phyloP scores from a whole-genome alignment of 1,140 invertebrate species.

The Rhopalosiphum maidis region DNA sequence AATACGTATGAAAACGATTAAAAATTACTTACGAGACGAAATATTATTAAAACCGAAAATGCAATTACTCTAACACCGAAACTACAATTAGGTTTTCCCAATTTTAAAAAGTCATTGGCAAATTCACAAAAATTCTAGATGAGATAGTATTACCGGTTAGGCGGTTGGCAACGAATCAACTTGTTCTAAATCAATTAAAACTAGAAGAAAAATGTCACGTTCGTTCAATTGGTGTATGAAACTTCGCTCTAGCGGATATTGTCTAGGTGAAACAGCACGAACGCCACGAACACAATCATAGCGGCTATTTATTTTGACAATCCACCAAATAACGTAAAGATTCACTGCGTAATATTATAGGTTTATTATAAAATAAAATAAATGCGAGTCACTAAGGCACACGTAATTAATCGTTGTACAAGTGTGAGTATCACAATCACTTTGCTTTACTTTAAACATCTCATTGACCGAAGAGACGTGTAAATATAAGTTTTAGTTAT shows the following conservation, averaged over 20 bases:
- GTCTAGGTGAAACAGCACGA: not conserved
- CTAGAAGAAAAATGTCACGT: not conserved
- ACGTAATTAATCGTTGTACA: too few relatives aligned
- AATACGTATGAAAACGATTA: not conserved
- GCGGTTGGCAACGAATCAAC: conserved; percentile 12
- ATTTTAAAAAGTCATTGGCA: conserved; percentile 17
- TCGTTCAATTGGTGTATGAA: not conserved
- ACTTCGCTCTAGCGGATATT: not conserved
- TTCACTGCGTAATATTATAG: too few relatives aligned
- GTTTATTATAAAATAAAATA: too few relatives aligned
- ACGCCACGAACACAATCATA: too few relatives aligned
- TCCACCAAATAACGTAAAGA: too few relatives aligned
- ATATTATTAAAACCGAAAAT: not conserved
- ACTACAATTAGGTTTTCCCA: not conserved
- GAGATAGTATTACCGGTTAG: not conserved
- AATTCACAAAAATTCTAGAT: not conserved
- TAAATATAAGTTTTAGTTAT: too few relatives aligned
- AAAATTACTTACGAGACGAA: not conserved
- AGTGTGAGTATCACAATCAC: too few relatives aligned
- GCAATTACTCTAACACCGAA: not conserved
- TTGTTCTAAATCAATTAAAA: not conserved
- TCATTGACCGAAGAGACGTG: too few relatives aligned
- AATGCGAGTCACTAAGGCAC: too few relatives aligned
- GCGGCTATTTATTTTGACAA: too few relatives aligned
- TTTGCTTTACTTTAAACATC: too few relatives aligned